phyloP scores from a whole-genome alignment of 1,140 invertebrate species.

The Matsumurasca onukii region DNA sequence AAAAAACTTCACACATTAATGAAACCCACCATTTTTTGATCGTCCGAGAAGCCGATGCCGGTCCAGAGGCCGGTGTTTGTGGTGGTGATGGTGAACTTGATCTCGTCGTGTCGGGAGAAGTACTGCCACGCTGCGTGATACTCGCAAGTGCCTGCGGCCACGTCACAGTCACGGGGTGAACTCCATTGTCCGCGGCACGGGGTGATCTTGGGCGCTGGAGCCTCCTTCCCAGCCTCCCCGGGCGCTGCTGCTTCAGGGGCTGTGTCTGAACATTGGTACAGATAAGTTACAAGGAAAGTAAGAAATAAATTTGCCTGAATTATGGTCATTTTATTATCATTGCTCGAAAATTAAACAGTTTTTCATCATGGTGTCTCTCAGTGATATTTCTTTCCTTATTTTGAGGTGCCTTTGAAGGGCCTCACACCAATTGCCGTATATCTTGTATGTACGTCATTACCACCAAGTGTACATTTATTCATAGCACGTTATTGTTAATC shows the following conservation, averaged over 20 bases:
- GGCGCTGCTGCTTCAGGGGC: not conserved
- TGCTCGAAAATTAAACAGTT: too few relatives aligned
- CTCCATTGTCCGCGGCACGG: conserved; percentile 75
- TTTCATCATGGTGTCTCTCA: too few relatives aligned
- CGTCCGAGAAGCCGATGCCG: conserved; percentile 88
- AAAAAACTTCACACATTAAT: too few relatives aligned
- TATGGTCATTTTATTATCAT: too few relatives aligned
- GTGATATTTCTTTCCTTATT: too few relatives aligned
- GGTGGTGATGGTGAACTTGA: conserved; percentile 86
- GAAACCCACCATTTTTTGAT: conserved; percentile 75
- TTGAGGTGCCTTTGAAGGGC: too few relatives aligned
- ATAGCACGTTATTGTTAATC: too few relatives aligned
- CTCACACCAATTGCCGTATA: too few relatives aligned
- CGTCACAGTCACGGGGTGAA: conserved; percentile 69
- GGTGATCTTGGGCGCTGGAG: conserved; percentile 32
- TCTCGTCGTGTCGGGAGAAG: conserved; percentile 69
- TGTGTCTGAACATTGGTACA: not conserved
- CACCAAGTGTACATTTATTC: too few relatives aligned
- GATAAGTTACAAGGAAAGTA: too few relatives aligned
- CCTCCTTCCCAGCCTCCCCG: conserved; percentile 17
- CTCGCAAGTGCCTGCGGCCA: conserved; percentile 71
- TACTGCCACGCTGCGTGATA: conserved; percentile 87
- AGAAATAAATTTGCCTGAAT: too few relatives aligned
- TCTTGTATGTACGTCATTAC: too few relatives aligned
- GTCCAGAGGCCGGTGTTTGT: conserved; percentile 85